Percentiles rank a stretch among this genome's conserved stretches.
These are phyloP conservation scores for Drosophila hamatofila DNA, from an alignment of 2,888 invertebrate species.

Conservation along the genomic window DNA sequence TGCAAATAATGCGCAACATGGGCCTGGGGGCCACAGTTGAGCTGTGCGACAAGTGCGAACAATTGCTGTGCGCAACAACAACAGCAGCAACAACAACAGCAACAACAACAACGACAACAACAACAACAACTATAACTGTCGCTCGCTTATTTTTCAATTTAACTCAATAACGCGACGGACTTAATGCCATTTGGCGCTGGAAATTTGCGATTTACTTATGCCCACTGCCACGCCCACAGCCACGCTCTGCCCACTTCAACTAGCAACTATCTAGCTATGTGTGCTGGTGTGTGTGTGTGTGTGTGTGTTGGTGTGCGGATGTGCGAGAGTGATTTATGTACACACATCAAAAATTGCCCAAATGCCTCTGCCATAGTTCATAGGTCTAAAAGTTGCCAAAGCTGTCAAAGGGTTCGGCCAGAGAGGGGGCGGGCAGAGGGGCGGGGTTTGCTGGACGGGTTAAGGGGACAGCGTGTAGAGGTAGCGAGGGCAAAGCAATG, in stretches of 20 bases:
- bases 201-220: conserved; percentile 74
- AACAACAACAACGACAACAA: conserved; percentile 31
- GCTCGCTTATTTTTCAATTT: conserved; percentile 83
- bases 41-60: conserved; percentile 52
- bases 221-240: conserved; percentile 42
- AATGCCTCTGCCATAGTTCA: conserved; percentile 13
- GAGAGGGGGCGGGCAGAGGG: too few relatives aligned
- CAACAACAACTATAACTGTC: conserved; percentile 62
- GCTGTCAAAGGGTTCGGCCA: conserved; percentile 5
- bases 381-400: conserved; percentile 28
- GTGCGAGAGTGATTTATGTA: conserved; percentile 73
- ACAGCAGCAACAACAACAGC: conserved; percentile 28
- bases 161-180: conserved; percentile 80
- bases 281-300: conserved; percentile 5
- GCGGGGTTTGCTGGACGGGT: too few relatives aligned
- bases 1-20: conserved; percentile 43
- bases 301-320: conserved; percentile 57
- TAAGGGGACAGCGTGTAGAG: neutral
- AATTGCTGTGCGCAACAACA: conserved; percentile 56
- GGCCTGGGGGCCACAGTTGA: conserved; percentile 9
- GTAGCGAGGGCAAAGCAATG: too few relatives aligned
- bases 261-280: conserved; percentile 8
- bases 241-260: conserved; percentile 20
- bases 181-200: conserved; percentile 80
- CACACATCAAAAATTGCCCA: conserved; percentile 55